Base-by-base conservation (phyloP, 2,797 vertebrate species). In the Pseudotriccus pelzelni region DNA sequence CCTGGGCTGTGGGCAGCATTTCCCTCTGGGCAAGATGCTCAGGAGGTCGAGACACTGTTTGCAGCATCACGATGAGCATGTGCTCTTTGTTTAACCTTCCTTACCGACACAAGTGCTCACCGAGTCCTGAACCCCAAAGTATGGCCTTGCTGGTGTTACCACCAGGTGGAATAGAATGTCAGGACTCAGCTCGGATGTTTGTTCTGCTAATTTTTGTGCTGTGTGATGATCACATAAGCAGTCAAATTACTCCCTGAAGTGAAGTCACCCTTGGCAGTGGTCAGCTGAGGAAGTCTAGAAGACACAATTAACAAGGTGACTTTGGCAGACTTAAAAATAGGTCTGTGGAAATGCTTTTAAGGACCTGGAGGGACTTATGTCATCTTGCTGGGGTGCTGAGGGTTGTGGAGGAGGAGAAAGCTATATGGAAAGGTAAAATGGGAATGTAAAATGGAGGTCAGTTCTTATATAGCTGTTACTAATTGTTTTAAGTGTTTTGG, bases 261-360 rank as follows among this genome's bases (percentile, higher is more conserved):
- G 87, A 92, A 95, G 88, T 84, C 79, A 90, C 53, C 63, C 53
- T 70, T 12, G 2, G 30, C 11, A 44, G 86, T 76, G 91, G 78
- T 67, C 73, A 73, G 52, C 28, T 34, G 53, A 59, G 70, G 94
- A 75, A 74, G 70, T 9, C 7, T 5, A 34, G 63, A 68, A 92
- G 90, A 85, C 73, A 30, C 59, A 55, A 76, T 89, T 81, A 81
- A 36, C 69, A 95, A 96, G 93, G 91, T 95, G 90, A 96, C 95
- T 93, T 96, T 88, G 49, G 17, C 63, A 55, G 58, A 32, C 62
- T 67, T 83, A 87, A 94, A 96, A 93, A 92, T 90, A 59, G 24
- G 36, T 75, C 60, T 87, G 34, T 81, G 44, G 87, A 89, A 94
- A 85, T 78, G 60, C 86, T 96, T 97, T 92, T 88, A 88, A 79